These are phyloP conservation scores for Neomonachus schauinslandi DNA, from an alignment of 2,113 vertebrate genomes.

Conservation along the genomic window DNA sequence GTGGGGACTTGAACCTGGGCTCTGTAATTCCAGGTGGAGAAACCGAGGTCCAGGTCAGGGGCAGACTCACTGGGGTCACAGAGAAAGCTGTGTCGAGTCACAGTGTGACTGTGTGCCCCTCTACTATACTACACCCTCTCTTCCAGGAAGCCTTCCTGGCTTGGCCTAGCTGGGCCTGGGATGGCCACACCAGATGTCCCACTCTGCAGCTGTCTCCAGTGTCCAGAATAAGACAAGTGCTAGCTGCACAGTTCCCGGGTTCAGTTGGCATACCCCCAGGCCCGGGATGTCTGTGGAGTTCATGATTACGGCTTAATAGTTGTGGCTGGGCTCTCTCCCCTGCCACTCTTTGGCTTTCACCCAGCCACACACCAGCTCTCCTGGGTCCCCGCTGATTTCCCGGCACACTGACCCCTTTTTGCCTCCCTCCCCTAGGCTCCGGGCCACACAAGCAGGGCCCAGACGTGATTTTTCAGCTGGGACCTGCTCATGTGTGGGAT, in stretches of 20 bases:
- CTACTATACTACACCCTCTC: background rate
- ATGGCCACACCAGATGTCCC: background rate
- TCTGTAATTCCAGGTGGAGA: background rate
- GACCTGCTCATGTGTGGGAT: fast-evolving
- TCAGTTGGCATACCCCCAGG: background rate
- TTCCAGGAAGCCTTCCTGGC: background rate
- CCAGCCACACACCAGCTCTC: background rate
- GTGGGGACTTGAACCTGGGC: background rate
- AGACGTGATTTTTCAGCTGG: background rate
- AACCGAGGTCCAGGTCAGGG: background rate
- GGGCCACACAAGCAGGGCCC: fast-evolving
- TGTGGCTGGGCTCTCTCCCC: background rate
- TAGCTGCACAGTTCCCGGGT: background rate
- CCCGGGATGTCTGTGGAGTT: background rate
- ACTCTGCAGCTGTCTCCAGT: background rate
- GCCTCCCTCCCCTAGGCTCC: background rate
- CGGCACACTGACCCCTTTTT: background rate
- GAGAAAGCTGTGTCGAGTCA: background rate
- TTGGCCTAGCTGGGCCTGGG: background rate
- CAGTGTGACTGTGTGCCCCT: background rate
- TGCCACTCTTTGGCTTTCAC: background rate
- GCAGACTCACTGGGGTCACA: background rate
- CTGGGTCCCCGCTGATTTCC: background rate
- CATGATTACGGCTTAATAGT: background rate
- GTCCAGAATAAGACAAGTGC: background rate